These are phyloP conservation scores for Patella caerulea DNA, from an alignment of 2,888 invertebrate genomes.

Conservation along the genomic window DNA sequence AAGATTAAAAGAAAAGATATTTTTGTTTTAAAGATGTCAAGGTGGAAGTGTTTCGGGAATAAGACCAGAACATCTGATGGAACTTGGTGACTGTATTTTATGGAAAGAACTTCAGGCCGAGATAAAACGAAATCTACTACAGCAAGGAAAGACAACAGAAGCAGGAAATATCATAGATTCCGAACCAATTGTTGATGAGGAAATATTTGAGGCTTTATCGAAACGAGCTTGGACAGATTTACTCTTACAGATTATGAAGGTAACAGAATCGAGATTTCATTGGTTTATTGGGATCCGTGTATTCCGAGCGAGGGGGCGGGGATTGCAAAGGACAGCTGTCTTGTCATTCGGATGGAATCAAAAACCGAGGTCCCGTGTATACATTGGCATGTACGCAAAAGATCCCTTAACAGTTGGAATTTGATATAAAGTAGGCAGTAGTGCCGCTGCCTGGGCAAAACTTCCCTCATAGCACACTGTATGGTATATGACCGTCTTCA, in stretches of 20 bases:
- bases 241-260: slow-evolving; percentile 70
- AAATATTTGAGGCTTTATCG: slow-evolving; percentile 70
- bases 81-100: slow-evolving; percentile 63
- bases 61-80: slow-evolving; percentile 71
- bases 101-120: slow-evolving; percentile 68
- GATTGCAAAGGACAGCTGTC: too few relatives aligned
- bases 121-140: slow-evolving; percentile 47
- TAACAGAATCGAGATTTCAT: slow-evolving; percentile 27
- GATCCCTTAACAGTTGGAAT: too few relatives aligned
- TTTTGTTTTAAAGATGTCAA: slow-evolving; percentile 58
- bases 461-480: too few relatives aligned
- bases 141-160: slow-evolving; percentile 47
- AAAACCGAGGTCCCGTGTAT: too few relatives aligned
- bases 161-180: slow-evolving; percentile 46
- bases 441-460: too few relatives aligned
- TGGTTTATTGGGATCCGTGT: too few relatives aligned
- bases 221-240: slow-evolving; percentile 71
- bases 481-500: too few relatives aligned
- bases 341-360: too few relatives aligned
- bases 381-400: too few relatives aligned
- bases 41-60: slow-evolving; percentile 70
- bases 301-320: too few relatives aligned
- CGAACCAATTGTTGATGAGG: slow-evolving; percentile 64
- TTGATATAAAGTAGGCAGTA: too few relatives aligned
- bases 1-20: too few relatives aligned